Base-by-base conservation (phyloP, 2,113 vertebrate genomes). In the Amphiprion percula region DNA sequence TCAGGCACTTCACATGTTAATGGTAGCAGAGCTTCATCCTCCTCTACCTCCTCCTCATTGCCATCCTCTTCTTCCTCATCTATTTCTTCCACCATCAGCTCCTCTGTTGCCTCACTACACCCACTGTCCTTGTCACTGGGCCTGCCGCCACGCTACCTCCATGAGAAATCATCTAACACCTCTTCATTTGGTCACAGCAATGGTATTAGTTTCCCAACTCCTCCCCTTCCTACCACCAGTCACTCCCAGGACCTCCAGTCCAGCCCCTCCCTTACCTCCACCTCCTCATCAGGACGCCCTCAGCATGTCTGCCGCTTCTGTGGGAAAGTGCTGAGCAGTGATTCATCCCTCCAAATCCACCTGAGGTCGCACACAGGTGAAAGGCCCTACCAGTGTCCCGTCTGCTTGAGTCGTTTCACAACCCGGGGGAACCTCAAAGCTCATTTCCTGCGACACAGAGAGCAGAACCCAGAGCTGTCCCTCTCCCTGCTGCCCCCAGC, bases 341-440 rank as follows among this genome's bases (percentile, higher is more conserved):
- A 98, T 60, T 98, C 97, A 0, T 97, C 97, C 1, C 94, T 98
- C 41, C 97, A 98, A 90, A 98, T 98, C 88, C 97, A 98, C 30
- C 94, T 98, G 68, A 93, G 97, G 33, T 98, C 97, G 0, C 97
- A 98, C 65, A 98, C 97, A 0, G 97, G 97, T 0, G 97, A 98
- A 79, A 93, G 97, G 41, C 97, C 97, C 21, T 98, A 98, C 86
- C 96, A 97, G 77, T 98, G 97, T 88, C 96, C 96, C 0, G 96
- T 98, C 54, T 98, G 97, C 47, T 92, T 97, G 73, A 98, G 97
- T 83, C 96, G 97, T 14, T 98, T 98, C 77, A 97, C 97, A 75
- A 98, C 97, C 10, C 94, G 97, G 0, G 97, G 97, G 44, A 98
- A 98, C 88, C 95, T 98, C 12, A 98, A 98, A 88, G 97, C 97